Percentiles rank a stretch among this genome's conserved stretches.
Evolutionary conservation across 2,113 vertebrate species (phyloP).

Genomic region (Chloroceryle aenea): DNA sequence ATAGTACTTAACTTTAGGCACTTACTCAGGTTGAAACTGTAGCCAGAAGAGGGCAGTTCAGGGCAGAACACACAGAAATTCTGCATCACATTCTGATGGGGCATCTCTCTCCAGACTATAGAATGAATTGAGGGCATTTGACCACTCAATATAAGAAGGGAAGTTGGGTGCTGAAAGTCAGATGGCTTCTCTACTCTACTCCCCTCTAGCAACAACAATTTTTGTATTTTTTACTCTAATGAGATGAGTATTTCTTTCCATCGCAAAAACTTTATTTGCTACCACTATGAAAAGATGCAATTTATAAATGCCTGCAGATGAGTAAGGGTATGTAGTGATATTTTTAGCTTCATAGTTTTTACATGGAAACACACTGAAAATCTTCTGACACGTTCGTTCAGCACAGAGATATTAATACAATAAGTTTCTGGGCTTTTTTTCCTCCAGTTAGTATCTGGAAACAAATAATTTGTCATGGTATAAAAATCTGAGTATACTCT

Average conservation of each 20-base stretch:
- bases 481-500: not conserved
- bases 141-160: not conserved
- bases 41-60: not conserved
- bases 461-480: not conserved
- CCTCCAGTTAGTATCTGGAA: not conserved
- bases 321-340: not conserved
- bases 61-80: not conserved
- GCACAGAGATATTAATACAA: not conserved
- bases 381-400: not conserved
- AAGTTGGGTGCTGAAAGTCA: not conserved
- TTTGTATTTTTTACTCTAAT: not conserved
- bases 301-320: not conserved
- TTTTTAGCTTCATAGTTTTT: not conserved
- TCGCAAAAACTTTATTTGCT: not conserved
- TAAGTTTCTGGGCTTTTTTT: not conserved
- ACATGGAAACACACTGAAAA: not conserved
- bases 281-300: not conserved
- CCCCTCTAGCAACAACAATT: not conserved
- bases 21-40: not conserved
- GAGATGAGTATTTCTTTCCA: not conserved
- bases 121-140: not conserved
- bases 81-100: not conserved
- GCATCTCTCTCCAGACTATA: not conserved
- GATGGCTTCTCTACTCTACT: not conserved
- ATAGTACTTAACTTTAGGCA: not conserved